A percentile compares a stretch with the other conserved stretches of the same genome.
Conservation (phyloP, 2,113 vertebrate species). For the Cyprinodon tularosa region DNA sequence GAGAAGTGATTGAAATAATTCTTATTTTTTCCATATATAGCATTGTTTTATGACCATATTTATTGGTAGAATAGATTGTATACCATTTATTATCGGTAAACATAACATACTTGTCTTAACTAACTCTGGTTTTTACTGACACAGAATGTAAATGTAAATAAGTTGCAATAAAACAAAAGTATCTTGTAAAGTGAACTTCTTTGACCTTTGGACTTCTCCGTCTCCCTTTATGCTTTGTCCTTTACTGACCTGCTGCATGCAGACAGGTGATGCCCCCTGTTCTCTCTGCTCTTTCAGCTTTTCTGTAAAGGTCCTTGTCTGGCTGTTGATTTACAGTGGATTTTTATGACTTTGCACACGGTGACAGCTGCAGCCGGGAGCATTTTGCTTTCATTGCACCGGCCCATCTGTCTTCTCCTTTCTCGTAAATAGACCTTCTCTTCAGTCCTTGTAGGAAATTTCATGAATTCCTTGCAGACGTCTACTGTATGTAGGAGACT, state of each 20-base stretch:
- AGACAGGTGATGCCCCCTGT: background rate
- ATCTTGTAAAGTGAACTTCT: background rate
- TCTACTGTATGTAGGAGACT: background rate
- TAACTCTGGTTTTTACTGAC: background rate
- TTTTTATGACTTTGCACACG: constrained; percentile 7
- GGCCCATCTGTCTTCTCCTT: background rate
- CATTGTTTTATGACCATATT: background rate
- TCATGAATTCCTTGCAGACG: background rate
- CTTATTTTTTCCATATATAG: no score
- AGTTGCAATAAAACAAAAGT: background rate
- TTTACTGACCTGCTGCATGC: background rate
- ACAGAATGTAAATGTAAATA: background rate
- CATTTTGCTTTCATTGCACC: background rate
- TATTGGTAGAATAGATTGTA: background rate
- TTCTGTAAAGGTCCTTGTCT: background rate
- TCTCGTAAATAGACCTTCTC: constrained; percentile 1
- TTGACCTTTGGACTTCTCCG: background rate
- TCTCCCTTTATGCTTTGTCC: background rate
- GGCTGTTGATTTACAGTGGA: constrained; percentile 3
- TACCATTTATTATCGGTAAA: background rate
- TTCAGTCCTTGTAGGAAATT: background rate
- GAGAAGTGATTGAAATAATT: no score
- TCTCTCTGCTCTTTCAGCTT: constrained; percentile 3
- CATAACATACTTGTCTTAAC: background rate
- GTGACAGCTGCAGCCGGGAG: background rate